phyloP scores from a whole-genome alignment of 2,797 vertebrate genomes.

The Rhincodon typus region DNA sequence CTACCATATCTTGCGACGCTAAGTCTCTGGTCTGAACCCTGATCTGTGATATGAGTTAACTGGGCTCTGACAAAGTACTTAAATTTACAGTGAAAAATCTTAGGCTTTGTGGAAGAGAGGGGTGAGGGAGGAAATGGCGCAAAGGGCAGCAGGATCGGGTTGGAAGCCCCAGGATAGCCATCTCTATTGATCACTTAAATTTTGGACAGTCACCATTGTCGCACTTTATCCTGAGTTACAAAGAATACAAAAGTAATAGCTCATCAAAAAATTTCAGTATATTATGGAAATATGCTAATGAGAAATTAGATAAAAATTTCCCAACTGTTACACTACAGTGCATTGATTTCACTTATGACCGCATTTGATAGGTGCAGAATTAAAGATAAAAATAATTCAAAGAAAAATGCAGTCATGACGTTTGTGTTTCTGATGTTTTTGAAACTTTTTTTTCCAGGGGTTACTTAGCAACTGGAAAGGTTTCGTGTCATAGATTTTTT shows the following conservation, averaged over 20 bases:
- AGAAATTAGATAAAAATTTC: background rate
- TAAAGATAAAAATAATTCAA: background rate
- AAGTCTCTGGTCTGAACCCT: background rate
- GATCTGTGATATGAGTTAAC: background rate
- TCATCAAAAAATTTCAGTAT: background rate
- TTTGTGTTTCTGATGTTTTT: background rate
- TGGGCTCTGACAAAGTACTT: background rate
- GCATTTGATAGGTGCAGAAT: background rate
- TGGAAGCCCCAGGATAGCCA: background rate
- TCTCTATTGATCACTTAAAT: background rate
- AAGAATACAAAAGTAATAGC: background rate
- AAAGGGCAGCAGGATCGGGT: no score
- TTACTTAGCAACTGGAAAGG: background rate
- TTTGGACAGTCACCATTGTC: background rate
- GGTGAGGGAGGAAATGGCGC: background rate
- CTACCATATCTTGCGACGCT: background rate
- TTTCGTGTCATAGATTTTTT: background rate
- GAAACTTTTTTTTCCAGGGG: background rate
- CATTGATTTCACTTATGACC: background rate
- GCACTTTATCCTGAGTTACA: background rate
- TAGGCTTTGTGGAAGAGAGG: background rate
- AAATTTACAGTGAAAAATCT: background rate
- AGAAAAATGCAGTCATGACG: background rate
- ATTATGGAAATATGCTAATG: background rate
- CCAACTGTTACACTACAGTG: background rate